Evolutionary conservation across 2,797 vertebrate species (phyloP).

Genomic region (Lepidocolaptes lacrymiger): DNA sequence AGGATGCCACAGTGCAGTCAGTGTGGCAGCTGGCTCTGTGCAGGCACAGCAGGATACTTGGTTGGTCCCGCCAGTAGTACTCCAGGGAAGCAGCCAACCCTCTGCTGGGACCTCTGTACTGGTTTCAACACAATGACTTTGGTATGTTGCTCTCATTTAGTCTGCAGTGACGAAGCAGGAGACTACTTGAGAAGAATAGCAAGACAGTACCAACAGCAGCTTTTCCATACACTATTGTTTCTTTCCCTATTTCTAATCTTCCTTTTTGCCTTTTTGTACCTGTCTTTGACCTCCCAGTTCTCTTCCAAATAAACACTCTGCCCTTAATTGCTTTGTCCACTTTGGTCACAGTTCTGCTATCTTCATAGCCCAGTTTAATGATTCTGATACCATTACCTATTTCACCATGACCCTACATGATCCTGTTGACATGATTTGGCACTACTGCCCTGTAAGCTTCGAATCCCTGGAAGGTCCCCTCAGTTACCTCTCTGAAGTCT

Average conservation of each 20-base stretch:
- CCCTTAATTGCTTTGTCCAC: neutral
- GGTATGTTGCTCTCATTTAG: neutral
- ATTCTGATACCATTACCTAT: neutral
- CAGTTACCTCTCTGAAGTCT: neutral
- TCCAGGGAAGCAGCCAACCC: neutral
- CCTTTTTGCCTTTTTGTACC: neutral
- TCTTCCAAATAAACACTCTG: neutral
- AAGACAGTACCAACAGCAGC: neutral
- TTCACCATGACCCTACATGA: neutral
- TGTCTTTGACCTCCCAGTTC: neutral
- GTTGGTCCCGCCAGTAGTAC: neutral
- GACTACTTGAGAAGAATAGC: fast-evolving
- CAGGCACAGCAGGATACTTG: neutral
- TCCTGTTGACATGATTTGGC: neutral
- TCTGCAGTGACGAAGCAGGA: neutral
- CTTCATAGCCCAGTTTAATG: fast-evolving
- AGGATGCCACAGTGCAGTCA: too few species aligned
- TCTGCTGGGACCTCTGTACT: neutral
- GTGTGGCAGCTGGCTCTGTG: fast-evolving
- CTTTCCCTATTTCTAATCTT: neutral
- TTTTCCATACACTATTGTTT: neutral
- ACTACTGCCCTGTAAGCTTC: neutral
- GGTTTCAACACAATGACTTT: neutral
- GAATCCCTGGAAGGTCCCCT: neutral
- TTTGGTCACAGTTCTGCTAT: neutral